Evolutionary conservation across 2,797 vertebrate species (phyloP), one percentile per base, ranked within the genome.

Genomic region (Microchirus variegatus): DNA sequence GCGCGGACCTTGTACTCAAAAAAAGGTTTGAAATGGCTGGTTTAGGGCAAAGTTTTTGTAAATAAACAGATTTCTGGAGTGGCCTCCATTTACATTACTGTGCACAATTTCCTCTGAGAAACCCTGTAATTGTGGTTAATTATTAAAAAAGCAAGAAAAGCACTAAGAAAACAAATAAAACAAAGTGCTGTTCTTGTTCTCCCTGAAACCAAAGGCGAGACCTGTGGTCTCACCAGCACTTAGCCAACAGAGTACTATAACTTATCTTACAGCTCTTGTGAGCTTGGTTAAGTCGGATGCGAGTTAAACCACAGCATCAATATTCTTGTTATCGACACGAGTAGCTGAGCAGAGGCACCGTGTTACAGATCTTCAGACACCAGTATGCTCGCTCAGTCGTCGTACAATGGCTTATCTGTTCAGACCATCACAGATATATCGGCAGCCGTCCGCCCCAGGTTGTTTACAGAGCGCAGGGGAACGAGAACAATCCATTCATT

Each of bases 361-460:
- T 31, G 37, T 17, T 46, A 1, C 44, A 40, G 8, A 31, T 31
- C 31, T 31, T 8, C 31, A 17, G 31, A 16, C 53, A 17, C 10
- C 8, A 16, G 16, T 51, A 31, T 14, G 41, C 59, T 55, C 54
- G 22, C 53, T 12, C 6, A 1, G 36, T 31, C 50, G 9, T 55
- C 31, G 71, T 9, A 89, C 78, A 88, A 78, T 19, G 46, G 65
- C 42, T 66, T 18, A 48, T 75, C 83, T 90, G 86, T 87, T 81
- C 10, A 51, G 42, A 42, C 3, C 51, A 47, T 41, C 61, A 49
- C 49, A 60, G n/a, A 75, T 42, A 50, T 13, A 77, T 67, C 59
- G 61, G 54, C 50, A 40, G 62, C 70, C 46, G 44, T 55, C 59
- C 0, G 58, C 86, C 79, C 14, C 67, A 82, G 83, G 83, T 85